Evolutionary conservation across 1,140 invertebrate genomes (phyloP).

Genomic region (Lepidurus couesii): DNA sequence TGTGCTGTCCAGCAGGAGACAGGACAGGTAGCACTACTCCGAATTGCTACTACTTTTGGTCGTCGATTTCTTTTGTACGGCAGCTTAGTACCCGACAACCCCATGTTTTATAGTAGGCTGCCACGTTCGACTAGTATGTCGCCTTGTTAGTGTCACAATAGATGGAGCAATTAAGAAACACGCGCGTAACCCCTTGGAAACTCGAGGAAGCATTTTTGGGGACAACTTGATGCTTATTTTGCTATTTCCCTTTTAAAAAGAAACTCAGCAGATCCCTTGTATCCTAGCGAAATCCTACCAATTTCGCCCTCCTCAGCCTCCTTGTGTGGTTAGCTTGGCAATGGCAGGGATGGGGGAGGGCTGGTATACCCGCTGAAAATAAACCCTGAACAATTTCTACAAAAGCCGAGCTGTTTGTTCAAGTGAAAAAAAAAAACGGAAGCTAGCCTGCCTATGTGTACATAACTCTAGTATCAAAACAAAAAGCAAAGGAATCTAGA

Average conservation of each 20-base stretch:
- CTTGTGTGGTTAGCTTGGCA: not conserved
- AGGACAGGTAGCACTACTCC: too few species aligned
- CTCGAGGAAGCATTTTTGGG: not conserved
- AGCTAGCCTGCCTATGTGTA: not conserved
- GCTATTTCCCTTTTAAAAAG: not conserved
- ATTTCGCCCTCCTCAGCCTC: not conserved
- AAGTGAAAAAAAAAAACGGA: not conserved
- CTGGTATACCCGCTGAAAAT: not conserved
- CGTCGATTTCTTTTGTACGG: too few species aligned
- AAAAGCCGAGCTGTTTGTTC: not conserved
- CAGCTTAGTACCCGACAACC: too few species aligned
- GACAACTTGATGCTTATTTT: not conserved
- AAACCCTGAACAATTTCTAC: conserved; percentile 16
- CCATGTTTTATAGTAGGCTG: too few species aligned
- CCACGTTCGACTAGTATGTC: too few species aligned
- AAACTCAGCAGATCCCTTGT: not conserved
- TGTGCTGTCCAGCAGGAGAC: too few species aligned
- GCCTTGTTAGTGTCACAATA: not conserved
- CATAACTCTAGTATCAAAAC: not conserved
- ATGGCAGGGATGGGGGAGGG: too few species aligned
- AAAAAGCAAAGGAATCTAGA: not conserved
- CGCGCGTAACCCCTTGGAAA: not conserved
- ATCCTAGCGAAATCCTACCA: not conserved
- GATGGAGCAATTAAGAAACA: not conserved
- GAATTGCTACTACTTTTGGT: too few species aligned